These are phyloP conservation scores for Cebuella pygmaea DNA, from an alignment of 2,797 vertebrate genomes.

Conservation along the genomic window DNA sequence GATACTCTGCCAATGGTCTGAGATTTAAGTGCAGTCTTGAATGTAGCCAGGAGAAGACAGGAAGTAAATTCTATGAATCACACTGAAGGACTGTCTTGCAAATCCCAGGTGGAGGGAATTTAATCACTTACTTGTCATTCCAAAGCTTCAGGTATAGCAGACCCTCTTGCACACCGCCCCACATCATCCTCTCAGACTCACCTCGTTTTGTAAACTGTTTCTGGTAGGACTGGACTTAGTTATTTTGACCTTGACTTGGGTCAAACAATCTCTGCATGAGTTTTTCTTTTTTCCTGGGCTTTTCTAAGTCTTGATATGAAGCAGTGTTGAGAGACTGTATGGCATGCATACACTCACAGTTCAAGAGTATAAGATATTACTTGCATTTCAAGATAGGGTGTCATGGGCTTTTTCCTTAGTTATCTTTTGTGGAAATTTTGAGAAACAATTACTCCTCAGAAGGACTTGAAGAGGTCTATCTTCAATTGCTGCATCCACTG, in stretches of 20 bases:
- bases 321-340: not conserved
- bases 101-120: not conserved
- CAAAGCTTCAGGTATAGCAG: not conserved
- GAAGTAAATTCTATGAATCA: not conserved
- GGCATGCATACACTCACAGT: accelerated
- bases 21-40: not conserved
- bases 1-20: not conserved
- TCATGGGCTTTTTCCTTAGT: not conserved
- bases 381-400: too few relatives aligned
- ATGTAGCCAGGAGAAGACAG: not conserved
- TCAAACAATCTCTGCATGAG: not conserved
- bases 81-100: not conserved
- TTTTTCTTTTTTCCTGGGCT: not conserved
- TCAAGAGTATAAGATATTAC: not conserved
- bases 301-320: not conserved
- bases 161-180: not conserved
- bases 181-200: not conserved
- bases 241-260: not conserved
- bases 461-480: not conserved
- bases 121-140: not conserved
- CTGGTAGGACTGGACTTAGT: not conserved
- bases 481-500: not conserved
- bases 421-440: not conserved
- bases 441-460: not conserved
- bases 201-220: not conserved